Evolutionary conservation across 2,113 vertebrate genomes (phyloP).

Genomic region (Lepus americanus): DNA sequence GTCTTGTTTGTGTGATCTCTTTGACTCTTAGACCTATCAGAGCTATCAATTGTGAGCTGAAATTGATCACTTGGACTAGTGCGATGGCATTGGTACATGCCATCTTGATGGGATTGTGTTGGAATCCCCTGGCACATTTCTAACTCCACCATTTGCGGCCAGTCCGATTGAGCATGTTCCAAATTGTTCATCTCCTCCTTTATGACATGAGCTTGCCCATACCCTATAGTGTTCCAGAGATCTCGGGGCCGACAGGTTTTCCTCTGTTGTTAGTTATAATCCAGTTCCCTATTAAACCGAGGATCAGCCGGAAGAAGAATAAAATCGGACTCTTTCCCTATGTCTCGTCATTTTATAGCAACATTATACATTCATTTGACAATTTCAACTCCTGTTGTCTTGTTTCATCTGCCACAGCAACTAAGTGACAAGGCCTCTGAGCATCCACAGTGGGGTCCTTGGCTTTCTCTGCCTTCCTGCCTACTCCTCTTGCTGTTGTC

Average conservation of each 20-base stretch:
- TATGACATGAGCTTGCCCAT: rapidly evolving
- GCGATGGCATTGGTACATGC: too few relatives aligned
- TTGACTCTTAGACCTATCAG: too few relatives aligned
- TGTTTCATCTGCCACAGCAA: not conserved
- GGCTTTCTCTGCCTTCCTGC: not conserved
- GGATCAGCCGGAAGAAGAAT: not conserved
- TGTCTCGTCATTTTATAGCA: slow-evolving; percentile 14
- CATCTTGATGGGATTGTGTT: too few relatives aligned
- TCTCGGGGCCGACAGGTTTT: not conserved
- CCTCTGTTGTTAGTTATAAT: not conserved
- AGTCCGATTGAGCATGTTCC: too few relatives aligned
- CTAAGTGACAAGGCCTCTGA: not conserved
- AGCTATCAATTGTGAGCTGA: too few relatives aligned
- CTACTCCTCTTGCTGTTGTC: not conserved
- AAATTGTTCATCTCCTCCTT: too few relatives aligned
- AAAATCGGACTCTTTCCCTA: not conserved
- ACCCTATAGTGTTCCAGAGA: not conserved
- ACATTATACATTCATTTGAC: not conserved
- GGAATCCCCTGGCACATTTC: too few relatives aligned
- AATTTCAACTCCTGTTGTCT: not conserved
- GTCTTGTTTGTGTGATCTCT: too few relatives aligned
- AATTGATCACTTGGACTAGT: too few relatives aligned
- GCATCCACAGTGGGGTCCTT: rapidly evolving
- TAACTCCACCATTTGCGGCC: too few relatives aligned
- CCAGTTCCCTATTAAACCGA: not conserved